Percentiles rank a stretch among this genome's conserved stretches.
Evolutionary conservation across 2,113 vertebrate genomes (phyloP).

Genomic region (Cervus canadensis): DNA sequence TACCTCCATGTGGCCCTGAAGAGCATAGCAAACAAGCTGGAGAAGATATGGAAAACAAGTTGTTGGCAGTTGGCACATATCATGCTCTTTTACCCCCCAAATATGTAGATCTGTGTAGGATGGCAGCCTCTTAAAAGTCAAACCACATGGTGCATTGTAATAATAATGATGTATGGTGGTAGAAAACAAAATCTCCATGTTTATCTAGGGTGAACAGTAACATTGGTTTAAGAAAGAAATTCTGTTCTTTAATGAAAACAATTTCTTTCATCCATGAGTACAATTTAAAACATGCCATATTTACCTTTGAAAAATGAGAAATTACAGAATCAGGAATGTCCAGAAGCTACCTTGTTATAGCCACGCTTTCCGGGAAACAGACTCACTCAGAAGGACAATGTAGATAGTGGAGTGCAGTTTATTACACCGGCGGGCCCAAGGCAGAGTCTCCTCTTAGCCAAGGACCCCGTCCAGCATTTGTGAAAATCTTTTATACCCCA

Average conservation of each 20-base stretch:
- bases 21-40: background rate
- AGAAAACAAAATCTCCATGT: background rate
- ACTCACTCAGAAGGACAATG: too few relatives aligned
- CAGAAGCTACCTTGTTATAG: background rate
- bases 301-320: background rate
- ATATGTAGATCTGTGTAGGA: background rate
- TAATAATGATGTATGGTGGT: background rate
- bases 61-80: background rate
- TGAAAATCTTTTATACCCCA: too few relatives aligned
- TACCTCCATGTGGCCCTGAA: background rate
- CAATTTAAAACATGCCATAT: background rate
- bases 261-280: background rate
- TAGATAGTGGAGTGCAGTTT: too few relatives aligned
- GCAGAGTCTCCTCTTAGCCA: too few relatives aligned
- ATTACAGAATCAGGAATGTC: background rate
- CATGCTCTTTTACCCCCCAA: background rate
- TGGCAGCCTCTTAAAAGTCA: background rate
- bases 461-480: too few relatives aligned
- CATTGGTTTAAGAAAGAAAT: background rate
- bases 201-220: background rate
- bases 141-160: background rate
- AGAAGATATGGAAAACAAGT: background rate
- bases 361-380: too few relatives aligned
- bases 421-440: too few relatives aligned
- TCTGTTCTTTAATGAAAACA: background rate